Evolutionary conservation across 2,888 invertebrate genomes (phyloP).

Genomic region (Tanaodytes sp.): DNA sequence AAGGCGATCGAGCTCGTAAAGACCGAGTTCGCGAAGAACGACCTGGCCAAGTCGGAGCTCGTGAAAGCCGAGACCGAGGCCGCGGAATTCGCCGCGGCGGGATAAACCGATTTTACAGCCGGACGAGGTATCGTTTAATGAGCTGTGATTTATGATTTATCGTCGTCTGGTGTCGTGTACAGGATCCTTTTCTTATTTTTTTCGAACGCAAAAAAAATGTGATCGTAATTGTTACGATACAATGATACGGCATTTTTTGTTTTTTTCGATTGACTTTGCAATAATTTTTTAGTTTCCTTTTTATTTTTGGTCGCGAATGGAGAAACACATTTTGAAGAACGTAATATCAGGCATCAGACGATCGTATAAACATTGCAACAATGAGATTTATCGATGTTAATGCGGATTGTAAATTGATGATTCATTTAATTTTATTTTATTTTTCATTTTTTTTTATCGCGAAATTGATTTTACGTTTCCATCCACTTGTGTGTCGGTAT

Average conservation of each 20-base stretch:
- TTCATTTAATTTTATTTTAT: background rate
- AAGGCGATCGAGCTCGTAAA: constrained; percentile 1
- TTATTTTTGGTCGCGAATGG: too few species aligned
- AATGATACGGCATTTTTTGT: too few species aligned
- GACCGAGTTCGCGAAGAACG: background rate
- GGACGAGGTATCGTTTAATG: constrained; percentile 17
- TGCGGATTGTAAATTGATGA: background rate
- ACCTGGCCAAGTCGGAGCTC: background rate
- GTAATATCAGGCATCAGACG: too few species aligned
- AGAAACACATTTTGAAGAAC: too few species aligned
- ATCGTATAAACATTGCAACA: too few species aligned
- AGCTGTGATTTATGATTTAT: constrained; percentile 16
- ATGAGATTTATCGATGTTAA: constrained; percentile 4
- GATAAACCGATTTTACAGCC: background rate
- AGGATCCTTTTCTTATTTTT: background rate
- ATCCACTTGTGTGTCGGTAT: background rate
- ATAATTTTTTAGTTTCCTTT: too few species aligned
- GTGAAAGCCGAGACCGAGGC: background rate
- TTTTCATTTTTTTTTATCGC: too few species aligned
- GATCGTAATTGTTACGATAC: too few species aligned
- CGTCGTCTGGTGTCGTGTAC: constrained; percentile 5
- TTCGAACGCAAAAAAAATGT: too few species aligned
- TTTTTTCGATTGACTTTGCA: too few species aligned
- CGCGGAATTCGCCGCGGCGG: background rate
- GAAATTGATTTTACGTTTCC: background rate